Evolutionary conservation across 2,797 vertebrate species (phyloP).

Genomic region (Peromyscus nudipes): DNA sequence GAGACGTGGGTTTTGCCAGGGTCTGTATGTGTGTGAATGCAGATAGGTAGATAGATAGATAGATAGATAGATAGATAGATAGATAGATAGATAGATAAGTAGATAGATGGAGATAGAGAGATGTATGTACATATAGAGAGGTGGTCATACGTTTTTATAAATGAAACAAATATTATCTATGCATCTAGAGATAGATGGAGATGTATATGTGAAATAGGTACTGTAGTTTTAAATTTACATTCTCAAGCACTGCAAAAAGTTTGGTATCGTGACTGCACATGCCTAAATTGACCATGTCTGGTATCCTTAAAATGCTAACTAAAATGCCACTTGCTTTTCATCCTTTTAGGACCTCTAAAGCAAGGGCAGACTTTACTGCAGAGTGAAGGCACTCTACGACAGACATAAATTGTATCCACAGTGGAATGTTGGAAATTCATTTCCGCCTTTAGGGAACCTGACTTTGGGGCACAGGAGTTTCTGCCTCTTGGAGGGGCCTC

Average conservation of each 20-base stretch:
- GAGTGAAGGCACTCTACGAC: slow-evolving; percentile 23
- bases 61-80: no score
- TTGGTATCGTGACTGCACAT: not conserved
- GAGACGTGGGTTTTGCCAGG: not conserved
- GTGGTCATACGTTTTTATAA: not conserved
- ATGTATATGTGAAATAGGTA: not conserved
- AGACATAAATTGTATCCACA: slow-evolving; percentile 8
- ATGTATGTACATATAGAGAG: not conserved
- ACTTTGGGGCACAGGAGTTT: slow-evolving; percentile 43
- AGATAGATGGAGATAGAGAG: no score
- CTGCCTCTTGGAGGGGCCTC: slow-evolving; percentile 24
- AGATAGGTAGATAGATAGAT: no score
- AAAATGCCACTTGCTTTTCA: slow-evolving; percentile 14
- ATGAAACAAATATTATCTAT: not conserved
- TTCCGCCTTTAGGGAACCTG: slow-evolving; percentile 59
- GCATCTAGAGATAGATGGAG: not conserved
- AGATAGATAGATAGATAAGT: no score
- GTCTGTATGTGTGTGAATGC: not conserved
- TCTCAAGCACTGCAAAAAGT: slow-evolving; percentile 11
- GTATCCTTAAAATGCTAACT: slow-evolving; percentile 4
- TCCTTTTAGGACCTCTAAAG: slow-evolving; percentile 44
- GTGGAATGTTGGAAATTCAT: slow-evolving; percentile 60
- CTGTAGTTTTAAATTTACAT: slow-evolving; percentile 21
- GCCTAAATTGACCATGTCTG: not conserved
- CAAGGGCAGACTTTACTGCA: slow-evolving; percentile 25